Evolutionary conservation across 2,797 vertebrate genomes (phyloP), one percentile per base, ranked within the genome.

Genomic region (Champsocephalus esox): DNA sequence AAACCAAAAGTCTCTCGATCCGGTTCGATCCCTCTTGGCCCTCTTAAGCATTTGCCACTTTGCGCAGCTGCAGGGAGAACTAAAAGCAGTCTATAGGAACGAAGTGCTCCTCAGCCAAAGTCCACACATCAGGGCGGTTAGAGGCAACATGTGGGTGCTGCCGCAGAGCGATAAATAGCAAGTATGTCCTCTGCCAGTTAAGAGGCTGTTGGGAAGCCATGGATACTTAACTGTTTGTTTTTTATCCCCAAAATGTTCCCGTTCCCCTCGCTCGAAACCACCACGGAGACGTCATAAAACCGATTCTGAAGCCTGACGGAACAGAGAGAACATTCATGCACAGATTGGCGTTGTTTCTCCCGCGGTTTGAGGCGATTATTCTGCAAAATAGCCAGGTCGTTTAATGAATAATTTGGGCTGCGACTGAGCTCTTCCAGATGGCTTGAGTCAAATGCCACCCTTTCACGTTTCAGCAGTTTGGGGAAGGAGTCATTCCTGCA

Each of bases 401-500:
- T 87, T 90, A 91, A 90, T 93, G 86, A 91, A 83, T 87, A 81
- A 93, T 89, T 86, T 86, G 84, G 80, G 84, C 82, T 86, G 84
- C 3, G 10, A 61, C 78, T 86, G 90, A 92, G 87, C 75, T 86
- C 84, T 92, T 93, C 92, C 92, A 92, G 92, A 92, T 92, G 91
- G 89, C 73, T 64, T 63, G 46, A 75, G 73, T 58, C 61, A 92
- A 90, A 87, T 82, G 87, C 89, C 88, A 88, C 86, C 68, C 74
- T 54, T 38, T 54, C 79, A 69, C 80, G 75, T 87, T 85, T 88
- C 72, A 81, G 66, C 87, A 88, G 79, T 83, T 17, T 69, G 79
- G 70, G 68, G 70, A 89, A 84, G 82, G 50, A 52, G 81, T 87
- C 89, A 82, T 80, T 61, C 83, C 78, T 74, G 72, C 80, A 58